Evolutionary conservation across 2,113 vertebrate genomes (phyloP), one percentile per base, ranked within the genome.

Genomic region (Phalacrocorax carbo): DNA sequence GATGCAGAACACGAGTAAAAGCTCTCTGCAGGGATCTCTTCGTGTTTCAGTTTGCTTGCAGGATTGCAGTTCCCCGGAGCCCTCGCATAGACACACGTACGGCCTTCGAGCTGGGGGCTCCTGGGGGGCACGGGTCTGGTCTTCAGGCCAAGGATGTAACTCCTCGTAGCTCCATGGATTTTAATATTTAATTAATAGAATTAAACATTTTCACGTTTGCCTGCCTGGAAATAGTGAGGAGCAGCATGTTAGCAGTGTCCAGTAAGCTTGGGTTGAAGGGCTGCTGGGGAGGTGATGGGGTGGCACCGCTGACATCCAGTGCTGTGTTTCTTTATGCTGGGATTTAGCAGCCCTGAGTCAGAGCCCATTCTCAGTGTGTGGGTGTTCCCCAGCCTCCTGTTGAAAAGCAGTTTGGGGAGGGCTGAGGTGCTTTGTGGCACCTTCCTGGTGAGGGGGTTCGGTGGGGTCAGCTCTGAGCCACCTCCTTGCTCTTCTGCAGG

Each of bases 401-500:
- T 3, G 0, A 17, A 68, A 49, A 72, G 7, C 19, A 2, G 8
- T 69, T 5, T 64, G 77, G 65, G 42, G 54, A 42, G 40, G 23
- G 23, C 46, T 14, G 25, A 77, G 71, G 68, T 34, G 27, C 72
- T 90, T n/a, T 5, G 2, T 51, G 78, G 26, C 54, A n/a, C 32
- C 17, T 44, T 61, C 4, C 25, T n/a, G 29, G 8, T 7, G 12
- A 11, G 8, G 17, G 7, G 5, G 13, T 51, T 25, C 21, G 1
- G 1, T 17, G 0, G 32, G 20, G 10, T 9, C 0, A 0, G 38
- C 6, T 49, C 78, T 40, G 71, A 72, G 52, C 44, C 29, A 4
- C 13, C n/a, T 72, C 38, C 30, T 58, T 14, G 10, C 65, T 58
- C 10, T 51, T 65, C 73, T 72, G 29, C 49, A 55, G 40, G 19